These are phyloP conservation scores for Psettodes erumei DNA, from an alignment of 2,113 vertebrate species.

Conservation along the genomic window DNA sequence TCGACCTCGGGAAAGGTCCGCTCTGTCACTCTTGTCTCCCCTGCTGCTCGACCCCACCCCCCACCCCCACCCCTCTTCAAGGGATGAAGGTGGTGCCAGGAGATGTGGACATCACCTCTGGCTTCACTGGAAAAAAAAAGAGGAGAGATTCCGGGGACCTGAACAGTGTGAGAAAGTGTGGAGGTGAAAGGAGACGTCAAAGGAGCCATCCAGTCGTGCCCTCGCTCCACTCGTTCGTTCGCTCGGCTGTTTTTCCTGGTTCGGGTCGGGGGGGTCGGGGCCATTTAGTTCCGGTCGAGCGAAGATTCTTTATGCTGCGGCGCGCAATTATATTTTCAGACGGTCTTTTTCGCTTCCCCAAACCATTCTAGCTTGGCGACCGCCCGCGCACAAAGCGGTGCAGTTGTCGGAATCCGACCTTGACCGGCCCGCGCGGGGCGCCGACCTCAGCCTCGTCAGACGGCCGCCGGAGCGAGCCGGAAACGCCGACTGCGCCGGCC, in stretches of 20 bases:
- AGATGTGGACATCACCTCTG: conserved; percentile 31
- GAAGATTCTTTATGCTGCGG: no score
- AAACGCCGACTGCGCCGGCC: no score
- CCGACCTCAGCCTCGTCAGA: no score
- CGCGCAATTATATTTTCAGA: no score
- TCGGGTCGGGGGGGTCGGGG: no score
- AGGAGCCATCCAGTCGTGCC: not conserved
- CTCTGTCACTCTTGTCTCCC: conserved; percentile 8
- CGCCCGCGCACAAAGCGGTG: not conserved
- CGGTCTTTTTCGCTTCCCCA: no score
- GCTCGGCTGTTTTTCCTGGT: not conserved
- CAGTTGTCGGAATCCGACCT: no score
- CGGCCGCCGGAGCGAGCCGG: no score
- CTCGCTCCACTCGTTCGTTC: not conserved
- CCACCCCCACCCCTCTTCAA: no score
- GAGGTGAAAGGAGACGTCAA: not conserved
- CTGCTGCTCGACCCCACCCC: conserved; percentile 18
- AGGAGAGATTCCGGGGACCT: not conserved
- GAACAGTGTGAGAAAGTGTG: conserved; percentile 7
- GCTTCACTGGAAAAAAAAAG: conserved; percentile 17
- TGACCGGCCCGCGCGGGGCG: no score
- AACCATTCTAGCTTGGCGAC: not conserved
- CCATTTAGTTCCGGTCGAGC: not conserved
- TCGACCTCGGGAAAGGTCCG: conserved; percentile 35
- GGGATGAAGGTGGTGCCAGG: conserved; percentile 46